Base-by-base conservation (phyloP, 1,140 invertebrate genomes). In the Elymnias hypermnestra region DNA sequence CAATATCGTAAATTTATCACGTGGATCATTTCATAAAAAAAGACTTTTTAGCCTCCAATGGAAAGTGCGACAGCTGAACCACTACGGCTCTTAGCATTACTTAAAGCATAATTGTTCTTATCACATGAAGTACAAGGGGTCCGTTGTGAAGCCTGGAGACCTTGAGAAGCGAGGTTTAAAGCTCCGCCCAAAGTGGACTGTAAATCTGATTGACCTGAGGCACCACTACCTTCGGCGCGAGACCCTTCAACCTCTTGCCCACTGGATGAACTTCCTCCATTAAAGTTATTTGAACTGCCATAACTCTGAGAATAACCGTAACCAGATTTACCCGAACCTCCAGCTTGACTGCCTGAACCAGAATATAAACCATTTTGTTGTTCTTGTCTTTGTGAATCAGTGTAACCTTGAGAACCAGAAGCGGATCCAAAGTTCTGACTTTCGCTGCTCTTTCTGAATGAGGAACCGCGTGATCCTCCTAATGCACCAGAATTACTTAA, bases 71-170 rank as follows among this genome's bases (percentile, higher is more conserved):
- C 46, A 1, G 78, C 78, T 8, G 57, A 55, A 4, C 78, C 78
- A 38, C 54, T 72, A 42, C 69, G 36, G 35, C 72, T 79, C 39
- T 70, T 79, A 35, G 75, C 78, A 22, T 79, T 83, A 31, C 77
- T 79, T 0, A 73, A 56, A 9, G 81, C 77, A 26, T 71, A 81
- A 23, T 55, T 68, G 37, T 62, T 67, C 38, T 72, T 82, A 5
- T 71, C 67, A 43, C 75, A 83, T 12, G 77, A 70, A 28, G 57
- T 66, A 45, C 79, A 83, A 3, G 57, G 61, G 23, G 52, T 12
- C 2, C 69, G 57, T 14, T 59, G 29, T 5, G 69, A 51, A 3
- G 68, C 48, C 9, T 78, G 53, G 2, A 79, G 35, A 2, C 79
- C 72, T 39, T 84, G 72, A 5, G 63, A 59, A 2, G 75, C 79